phyloP scores from a whole-genome alignment of 2,888 invertebrate species.

The Pachydiplax longipennis region DNA sequence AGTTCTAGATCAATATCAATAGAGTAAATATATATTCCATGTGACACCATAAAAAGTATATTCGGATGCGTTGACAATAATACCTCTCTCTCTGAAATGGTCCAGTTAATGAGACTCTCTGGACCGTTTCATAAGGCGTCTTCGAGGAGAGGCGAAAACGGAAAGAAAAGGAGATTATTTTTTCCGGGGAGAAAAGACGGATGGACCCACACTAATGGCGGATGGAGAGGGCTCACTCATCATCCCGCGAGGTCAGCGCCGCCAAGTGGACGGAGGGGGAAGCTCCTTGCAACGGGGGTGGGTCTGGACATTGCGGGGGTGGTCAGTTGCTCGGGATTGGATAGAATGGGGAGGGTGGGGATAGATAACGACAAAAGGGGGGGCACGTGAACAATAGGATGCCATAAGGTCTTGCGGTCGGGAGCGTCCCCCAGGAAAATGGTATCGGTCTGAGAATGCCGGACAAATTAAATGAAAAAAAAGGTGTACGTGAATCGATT shows the following conservation, averaged over 20 bases:
- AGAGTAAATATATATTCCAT: too few relatives aligned
- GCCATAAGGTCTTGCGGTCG: slow-evolving; percentile 26
- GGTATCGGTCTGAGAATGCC: neutral
- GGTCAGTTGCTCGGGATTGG: neutral
- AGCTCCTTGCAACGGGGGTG: neutral
- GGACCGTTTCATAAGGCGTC: too few relatives aligned
- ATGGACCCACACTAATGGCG: slow-evolving; percentile 24
- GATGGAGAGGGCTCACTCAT: slow-evolving; percentile 20
- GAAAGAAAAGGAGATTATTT: neutral
- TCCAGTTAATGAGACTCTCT: too few relatives aligned
- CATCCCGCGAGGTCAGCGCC: slow-evolving; percentile 31
- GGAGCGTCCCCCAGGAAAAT: neutral
- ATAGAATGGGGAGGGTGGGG: too few relatives aligned
- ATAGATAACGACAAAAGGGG: slow-evolving; percentile 18
- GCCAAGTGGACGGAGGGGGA: slow-evolving; percentile 3
- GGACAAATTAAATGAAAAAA: slow-evolving; percentile 25
- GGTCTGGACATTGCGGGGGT: neutral
- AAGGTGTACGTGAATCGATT: neutral
- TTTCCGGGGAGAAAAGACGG: slow-evolving; percentile 8
- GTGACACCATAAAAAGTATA: too few relatives aligned
- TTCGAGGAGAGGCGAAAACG: too few relatives aligned
- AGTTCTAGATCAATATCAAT: too few relatives aligned
- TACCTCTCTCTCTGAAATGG: too few relatives aligned
- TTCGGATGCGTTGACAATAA: too few relatives aligned
- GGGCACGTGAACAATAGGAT: slow-evolving; percentile 10